Base-by-base conservation (phyloP, 1,140 invertebrate genomes). In the Papilio machaon region DNA sequence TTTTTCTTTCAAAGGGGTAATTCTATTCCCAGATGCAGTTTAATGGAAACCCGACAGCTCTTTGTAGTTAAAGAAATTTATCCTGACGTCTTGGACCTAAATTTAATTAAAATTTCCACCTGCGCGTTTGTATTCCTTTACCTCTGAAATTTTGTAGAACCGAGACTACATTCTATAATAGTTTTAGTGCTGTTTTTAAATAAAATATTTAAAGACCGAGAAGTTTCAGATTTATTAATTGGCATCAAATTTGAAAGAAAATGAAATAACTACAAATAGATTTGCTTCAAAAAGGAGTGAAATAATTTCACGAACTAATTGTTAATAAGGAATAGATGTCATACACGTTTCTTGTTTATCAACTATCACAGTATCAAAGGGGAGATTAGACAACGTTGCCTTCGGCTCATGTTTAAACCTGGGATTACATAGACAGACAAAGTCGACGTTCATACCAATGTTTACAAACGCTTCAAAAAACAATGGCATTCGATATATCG, bases 61-160 rank as follows among this genome's bases (percentile, higher is more conserved):
- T 70, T 70, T 70, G 64, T 70, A 38, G 64, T 38, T 35, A 70
- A 70, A 70, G 64, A 64, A 64, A 70, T 70, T 70, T 70, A 70
- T 70, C 35, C 30, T 70, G 30, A 35, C 64, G 30, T 17, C 11
- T 70, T 15, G 64, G 30, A 70, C 30, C 64, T 35, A 38, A 70
- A 70, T 70, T 70, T 70, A 70, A 70, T 70, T 70, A 70, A 38
- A 13, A 70, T 70, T 70, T 70, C 11, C 11, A 70, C 23, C 64
- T 70, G 64, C 23, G 64, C 23, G 9, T 70, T 13, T 70, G 35
- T 70, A 35, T 70, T 70, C 23, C 30, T 70, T 70, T 70, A 64
- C 19, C 30, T 35, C 11, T 35, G 30, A 15, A 64, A 64, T 6
- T 70, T 70, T 13, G 15, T 70, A 70, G 23, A 70, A 2, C 30